phyloP scores from a whole-genome alignment of 2,113 vertebrate genomes.

The Microcebus lehilahytsara region DNA sequence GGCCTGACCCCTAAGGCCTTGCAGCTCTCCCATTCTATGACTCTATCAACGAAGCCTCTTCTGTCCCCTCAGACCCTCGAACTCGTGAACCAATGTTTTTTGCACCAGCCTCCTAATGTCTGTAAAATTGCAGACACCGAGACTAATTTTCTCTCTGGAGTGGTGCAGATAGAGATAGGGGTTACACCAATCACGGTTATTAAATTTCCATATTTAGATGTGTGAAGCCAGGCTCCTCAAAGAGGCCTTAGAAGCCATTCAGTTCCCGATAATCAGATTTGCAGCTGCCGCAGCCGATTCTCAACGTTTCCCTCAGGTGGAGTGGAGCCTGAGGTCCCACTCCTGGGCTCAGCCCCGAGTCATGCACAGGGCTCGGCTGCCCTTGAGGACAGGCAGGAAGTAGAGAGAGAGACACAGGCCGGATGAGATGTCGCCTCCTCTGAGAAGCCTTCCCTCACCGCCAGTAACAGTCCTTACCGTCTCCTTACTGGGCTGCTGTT shows the following conservation, averaged over 20 bases:
- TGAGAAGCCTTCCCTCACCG: neutral
- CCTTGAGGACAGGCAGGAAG: neutral
- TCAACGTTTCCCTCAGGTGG: neutral
- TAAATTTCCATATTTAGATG: constrained; percentile 59
- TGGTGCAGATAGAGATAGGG: constrained; percentile 20
- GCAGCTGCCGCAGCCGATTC: neutral
- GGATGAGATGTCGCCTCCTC: neutral
- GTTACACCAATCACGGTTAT: neutral
- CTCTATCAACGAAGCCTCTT: neutral
- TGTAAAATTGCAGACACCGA: constrained; percentile 39
- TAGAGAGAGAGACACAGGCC: neutral
- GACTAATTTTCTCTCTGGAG: constrained; percentile 41
- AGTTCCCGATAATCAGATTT: too few relatives aligned
- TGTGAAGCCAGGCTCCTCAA: neutral
- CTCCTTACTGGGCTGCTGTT: neutral
- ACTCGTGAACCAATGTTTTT: neutral
- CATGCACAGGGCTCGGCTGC: neutral
- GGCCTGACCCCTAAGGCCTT: neutral
- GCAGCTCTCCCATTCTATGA: neutral
- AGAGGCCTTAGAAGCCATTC: constrained; percentile 2
- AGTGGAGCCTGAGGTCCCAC: neutral
- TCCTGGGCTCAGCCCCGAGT: neutral
- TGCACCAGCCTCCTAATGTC: neutral
- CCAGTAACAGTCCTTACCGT: neutral
- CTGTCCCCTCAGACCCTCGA: neutral